Base-by-base conservation (phyloP, 1,140 invertebrate genomes). In the Rhynchophorus ferrugineus region DNA sequence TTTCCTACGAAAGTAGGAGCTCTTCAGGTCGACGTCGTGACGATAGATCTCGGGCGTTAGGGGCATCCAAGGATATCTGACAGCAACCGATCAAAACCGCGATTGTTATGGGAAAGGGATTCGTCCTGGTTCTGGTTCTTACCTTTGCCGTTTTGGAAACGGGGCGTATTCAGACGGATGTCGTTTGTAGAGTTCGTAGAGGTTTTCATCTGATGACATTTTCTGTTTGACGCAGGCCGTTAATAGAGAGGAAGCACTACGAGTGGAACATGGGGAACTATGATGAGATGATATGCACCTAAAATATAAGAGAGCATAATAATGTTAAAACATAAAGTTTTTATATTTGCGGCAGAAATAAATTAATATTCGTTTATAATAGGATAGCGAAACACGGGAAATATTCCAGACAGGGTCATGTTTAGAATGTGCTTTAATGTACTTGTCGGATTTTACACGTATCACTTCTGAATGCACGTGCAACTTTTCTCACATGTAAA, bases 121-220 rank as follows among this genome's bases (percentile, higher is more conserved):
- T 24, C 17, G 9, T 19, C 13, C n/a, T 7, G n/a, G 11, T 8
- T n/a, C 9, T 14, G 1, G 18, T 19, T 17, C 21, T 50, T 56
- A 63, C 59, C 63, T 60, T 34, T 49, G 53, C 35, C 59, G 49
- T 35, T 59, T 59, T 8, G 82, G 79, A 63, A 81, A 80, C 50
- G 85, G 85, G 16, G 85, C 84, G 69, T 81, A 84, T 49, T 82
- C 80, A 37, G 75, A 74, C 8, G 64, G 63, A 59, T 64, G 55
- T 38, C 62, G 56, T 38, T 56, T 60, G 44, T 67, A 70, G 17
- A 74, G 60, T 42, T 80, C 78, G 69, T 84, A 83, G 56, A 91
- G 74, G 68, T 91, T 91, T 71, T 91, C 88, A 69, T 91, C 88
- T 58, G 86, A 91, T 49, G 87, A 86, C 45, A 84, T 83, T 64